Conservation (phyloP, 35 echinoderm and acorn worm genomes). For the Diadema setosum region DNA sequence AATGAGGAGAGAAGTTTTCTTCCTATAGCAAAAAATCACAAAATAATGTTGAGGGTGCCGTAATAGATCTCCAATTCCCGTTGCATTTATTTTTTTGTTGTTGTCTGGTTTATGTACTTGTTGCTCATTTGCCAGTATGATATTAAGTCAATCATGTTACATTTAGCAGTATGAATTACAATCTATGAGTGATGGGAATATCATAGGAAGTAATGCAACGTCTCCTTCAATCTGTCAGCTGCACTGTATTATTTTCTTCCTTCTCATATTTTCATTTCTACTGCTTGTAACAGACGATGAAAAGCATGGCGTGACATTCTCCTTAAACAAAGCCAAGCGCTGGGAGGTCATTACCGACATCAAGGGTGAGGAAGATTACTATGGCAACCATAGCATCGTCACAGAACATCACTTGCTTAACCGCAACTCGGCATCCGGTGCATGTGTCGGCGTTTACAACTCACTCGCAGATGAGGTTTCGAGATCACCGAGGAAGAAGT, state of each 20-base stretch:
- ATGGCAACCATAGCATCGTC: not conserved
- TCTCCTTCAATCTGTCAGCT: too few species aligned
- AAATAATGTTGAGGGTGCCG: too few species aligned
- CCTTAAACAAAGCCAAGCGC: constrained; percentile 4
- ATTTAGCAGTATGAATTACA: too few species aligned
- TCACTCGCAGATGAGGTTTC: not conserved
- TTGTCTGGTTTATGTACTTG: too few species aligned
- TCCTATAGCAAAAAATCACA: too few species aligned
- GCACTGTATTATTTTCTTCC: not conserved
- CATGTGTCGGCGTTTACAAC: not conserved
- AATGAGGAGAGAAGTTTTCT: too few species aligned
- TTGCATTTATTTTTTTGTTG: too few species aligned
- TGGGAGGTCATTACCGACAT: not conserved
- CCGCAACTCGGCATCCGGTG: not conserved
- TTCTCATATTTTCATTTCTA: not conserved
- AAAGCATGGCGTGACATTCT: not conserved
- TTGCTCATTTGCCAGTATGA: too few species aligned
- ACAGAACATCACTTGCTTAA: not conserved
- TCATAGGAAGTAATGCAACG: too few species aligned
- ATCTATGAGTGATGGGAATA: too few species aligned
- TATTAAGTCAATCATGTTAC: too few species aligned
- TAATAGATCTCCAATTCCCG: too few species aligned
- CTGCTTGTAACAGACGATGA: not conserved
- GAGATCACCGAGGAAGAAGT: not conserved
- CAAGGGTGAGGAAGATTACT: not conserved